These are phyloP conservation scores for Spondyliosoma cantharus DNA, from an alignment of 2,797 vertebrate species.

Conservation along the genomic window DNA sequence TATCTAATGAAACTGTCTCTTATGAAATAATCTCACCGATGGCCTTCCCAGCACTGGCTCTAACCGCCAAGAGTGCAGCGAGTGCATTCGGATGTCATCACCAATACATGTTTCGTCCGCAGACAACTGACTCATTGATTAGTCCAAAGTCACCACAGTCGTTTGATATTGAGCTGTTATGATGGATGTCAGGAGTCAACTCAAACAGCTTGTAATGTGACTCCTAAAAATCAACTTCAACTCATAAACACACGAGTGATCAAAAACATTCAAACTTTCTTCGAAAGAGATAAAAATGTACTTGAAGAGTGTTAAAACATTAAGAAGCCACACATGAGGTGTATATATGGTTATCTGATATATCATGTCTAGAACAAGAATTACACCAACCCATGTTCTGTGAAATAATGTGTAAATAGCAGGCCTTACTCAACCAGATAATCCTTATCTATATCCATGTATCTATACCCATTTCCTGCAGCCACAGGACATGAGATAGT, in stretches of 20 bases:
- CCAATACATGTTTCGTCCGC: conserved; percentile 7
- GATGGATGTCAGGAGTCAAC: conserved; percentile 15
- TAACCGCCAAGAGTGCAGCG: conserved; percentile 51
- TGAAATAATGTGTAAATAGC: not conserved
- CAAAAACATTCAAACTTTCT: not conserved
- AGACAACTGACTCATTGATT: conserved; percentile 25
- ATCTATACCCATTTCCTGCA: conserved; percentile 11
- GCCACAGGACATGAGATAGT: not conserved
- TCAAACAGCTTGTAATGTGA: conserved; percentile 38
- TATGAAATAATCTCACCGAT: conserved; percentile 66
- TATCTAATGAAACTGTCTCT: conserved; percentile 67
- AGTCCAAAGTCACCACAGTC: conserved; percentile 13
- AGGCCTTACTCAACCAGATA: conserved; percentile 7
- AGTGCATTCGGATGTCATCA: conserved; percentile 34
- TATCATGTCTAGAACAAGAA: not conserved
- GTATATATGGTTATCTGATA: not conserved
- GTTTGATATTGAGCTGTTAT: conserved; percentile 43
- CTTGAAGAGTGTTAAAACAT: not conserved
- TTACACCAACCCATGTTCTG: not conserved
- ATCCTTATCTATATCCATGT: not conserved
- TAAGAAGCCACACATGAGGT: not conserved
- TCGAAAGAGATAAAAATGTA: not conserved
- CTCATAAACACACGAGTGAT: not conserved
- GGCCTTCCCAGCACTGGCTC: conserved; percentile 45
- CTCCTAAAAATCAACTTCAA: conserved; percentile 9